phyloP scores from a whole-genome alignment of 2,797 vertebrate species.

The Otolemur crassicaudatus region DNA sequence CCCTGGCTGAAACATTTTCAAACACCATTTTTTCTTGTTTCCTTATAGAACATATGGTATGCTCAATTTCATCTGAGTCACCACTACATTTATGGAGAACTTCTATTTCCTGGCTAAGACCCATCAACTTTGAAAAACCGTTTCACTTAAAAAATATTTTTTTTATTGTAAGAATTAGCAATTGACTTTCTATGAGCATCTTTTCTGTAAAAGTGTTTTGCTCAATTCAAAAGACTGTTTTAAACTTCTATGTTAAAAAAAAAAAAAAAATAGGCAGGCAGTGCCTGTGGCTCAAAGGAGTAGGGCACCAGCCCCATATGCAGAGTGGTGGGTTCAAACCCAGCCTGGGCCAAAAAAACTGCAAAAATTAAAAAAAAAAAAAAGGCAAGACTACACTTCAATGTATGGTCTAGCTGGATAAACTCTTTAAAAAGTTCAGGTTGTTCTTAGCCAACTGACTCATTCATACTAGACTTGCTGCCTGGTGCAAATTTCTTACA shows the following conservation, averaged over 20 bases:
- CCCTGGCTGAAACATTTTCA: constrained; percentile 45
- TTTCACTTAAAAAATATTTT: not conserved
- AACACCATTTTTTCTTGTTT: constrained; percentile 54
- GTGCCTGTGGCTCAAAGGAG: no score
- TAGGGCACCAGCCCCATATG: no score
- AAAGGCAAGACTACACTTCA: not conserved
- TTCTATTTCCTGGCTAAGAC: constrained; percentile 32
- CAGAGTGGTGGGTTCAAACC: no score
- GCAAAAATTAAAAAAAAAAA: not conserved
- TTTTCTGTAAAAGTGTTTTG: constrained; percentile 12
- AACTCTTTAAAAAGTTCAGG: not conserved
- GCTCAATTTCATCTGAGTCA: constrained; percentile 56
- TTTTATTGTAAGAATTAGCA: constrained; percentile 25
- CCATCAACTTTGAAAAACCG: constrained; percentile 34
- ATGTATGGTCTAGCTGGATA: not conserved
- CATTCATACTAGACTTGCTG: not conserved
- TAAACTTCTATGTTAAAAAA: not conserved
- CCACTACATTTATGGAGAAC: constrained; percentile 18
- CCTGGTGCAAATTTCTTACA: not conserved
- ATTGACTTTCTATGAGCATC: not conserved
- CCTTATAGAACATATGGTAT: constrained; percentile 54
- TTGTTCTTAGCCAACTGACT: not conserved
- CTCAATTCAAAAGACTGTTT: not conserved
- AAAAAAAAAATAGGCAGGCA: not conserved
- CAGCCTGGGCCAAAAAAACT: no score